These are phyloP conservation scores for Galeopterus variegatus DNA, from an alignment of 2,113 vertebrate species.

Conservation along the genomic window DNA sequence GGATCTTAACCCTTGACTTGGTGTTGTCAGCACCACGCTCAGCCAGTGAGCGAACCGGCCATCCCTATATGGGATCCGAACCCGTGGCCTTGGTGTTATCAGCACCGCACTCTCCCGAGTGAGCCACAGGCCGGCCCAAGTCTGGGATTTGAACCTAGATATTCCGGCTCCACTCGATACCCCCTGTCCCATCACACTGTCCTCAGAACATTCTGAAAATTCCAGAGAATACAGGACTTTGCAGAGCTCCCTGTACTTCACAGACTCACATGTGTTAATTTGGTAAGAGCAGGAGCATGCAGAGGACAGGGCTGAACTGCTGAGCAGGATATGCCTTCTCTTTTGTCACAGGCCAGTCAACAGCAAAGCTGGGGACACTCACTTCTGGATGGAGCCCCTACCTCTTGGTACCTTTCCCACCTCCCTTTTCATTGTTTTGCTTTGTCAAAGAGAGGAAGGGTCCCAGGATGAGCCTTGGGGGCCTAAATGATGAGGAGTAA, in stretches of 20 bases:
- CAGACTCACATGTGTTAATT: fast-evolving
- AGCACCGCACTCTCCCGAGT: too few relatives aligned
- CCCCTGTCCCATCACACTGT: background rate
- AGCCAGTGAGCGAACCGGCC: too few relatives aligned
- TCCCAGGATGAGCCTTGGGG: background rate
- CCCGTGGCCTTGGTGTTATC: too few relatives aligned
- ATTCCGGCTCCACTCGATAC: background rate
- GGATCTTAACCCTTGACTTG: too few relatives aligned
- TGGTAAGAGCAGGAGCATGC: background rate
- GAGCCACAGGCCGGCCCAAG: too few relatives aligned
- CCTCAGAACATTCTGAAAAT: background rate
- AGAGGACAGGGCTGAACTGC: background rate
- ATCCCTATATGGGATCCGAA: too few relatives aligned
- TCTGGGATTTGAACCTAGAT: background rate
- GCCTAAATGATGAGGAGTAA: background rate
- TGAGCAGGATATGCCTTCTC: too few relatives aligned
- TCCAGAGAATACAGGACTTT: background rate
- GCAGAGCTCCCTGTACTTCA: background rate
- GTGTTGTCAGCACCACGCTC: too few relatives aligned
- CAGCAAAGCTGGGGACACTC: background rate
- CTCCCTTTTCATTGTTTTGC: background rate
- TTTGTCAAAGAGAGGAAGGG: background rate
- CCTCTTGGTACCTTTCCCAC: background rate
- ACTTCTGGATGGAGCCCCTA: background rate
- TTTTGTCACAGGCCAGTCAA: background rate